Base-by-base conservation (phyloP, 2,113 vertebrate genomes). In the Lathamus discolor region DNA sequence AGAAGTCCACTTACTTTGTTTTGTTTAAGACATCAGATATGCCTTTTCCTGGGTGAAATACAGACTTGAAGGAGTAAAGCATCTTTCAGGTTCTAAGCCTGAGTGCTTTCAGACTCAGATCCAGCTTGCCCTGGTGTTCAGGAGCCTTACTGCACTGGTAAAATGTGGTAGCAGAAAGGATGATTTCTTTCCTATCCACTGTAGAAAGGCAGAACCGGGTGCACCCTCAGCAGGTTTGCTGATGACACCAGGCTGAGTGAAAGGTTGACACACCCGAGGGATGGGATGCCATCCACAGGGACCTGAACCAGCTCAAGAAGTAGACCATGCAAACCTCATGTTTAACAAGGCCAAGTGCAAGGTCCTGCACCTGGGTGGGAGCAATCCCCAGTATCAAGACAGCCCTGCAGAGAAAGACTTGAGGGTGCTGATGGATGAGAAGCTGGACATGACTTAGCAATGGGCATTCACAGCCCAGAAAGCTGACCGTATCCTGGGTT, bases 401-500 rank as follows among this genome's bases (percentile, higher is more conserved):
- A 19, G 31, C 27, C 29, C 29, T 68, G 59, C 7, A 3, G 33
- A 78, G 54, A 49, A 78, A 24, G 20, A 44, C 49, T 22, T 63
- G 6, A 17, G 9, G 17, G 4, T 44, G 7, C n/a, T 63, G 59
- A 18, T 63, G 17, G 29, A 23, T 46, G 13, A 62, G 9, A 24
- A 29, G 23, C n/a, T 64, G 57, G 19, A 57, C 24, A 4, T 48
- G 28, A 39, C 13, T 15, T 8, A 4, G 39, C 41, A 78, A 8
- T 18, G 12, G 11, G 28, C 6, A 2, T 46, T 51, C 9, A 5
- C 6, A 67, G 5, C 29, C 51, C 35, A 41, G 51, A 81, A 77
- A 6, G 22, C 46, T 9, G 19, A 0, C 24, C 7, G 0, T 28
- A 28, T 72, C 11, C 35, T 67, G 57, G 33, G 41, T 23, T 67